Evolutionary conservation across 1,140 invertebrate species (phyloP).

Genomic region (Trichomalopsis sarcophagae): DNA sequence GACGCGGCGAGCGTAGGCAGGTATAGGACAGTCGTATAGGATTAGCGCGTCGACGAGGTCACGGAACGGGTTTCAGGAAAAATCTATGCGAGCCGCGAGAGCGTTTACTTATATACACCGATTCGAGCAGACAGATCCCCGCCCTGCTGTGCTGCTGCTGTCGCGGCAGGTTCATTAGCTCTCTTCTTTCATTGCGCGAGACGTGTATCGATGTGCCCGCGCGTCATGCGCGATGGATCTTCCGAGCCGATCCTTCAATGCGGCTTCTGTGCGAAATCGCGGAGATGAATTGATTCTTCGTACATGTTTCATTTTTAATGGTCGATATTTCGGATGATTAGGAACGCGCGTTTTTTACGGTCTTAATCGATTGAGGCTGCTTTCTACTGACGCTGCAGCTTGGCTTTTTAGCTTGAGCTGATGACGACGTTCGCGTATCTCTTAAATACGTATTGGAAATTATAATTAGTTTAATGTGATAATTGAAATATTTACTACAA

Average conservation of each 20-base stretch:
- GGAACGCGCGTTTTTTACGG: too few species aligned
- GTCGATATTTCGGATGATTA: too few species aligned
- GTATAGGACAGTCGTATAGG: slow-evolving; percentile 52
- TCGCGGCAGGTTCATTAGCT: slow-evolving; percentile 24
- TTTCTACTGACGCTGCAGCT: neutral
- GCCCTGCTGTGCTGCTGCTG: neutral
- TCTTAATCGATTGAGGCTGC: neutral
- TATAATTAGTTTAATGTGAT: neutral
- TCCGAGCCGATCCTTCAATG: neutral
- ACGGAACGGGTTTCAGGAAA: slow-evolving; percentile 67
- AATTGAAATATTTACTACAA: neutral
- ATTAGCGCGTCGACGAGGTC: slow-evolving; percentile 58
- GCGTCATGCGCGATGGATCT: too few species aligned
- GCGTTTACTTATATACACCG: slow-evolving; percentile 13
- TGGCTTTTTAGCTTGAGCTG: neutral
- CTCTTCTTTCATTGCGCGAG: slow-evolving; percentile 2
- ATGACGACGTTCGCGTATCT: neutral
- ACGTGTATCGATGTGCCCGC: neutral
- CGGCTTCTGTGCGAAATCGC: neutral
- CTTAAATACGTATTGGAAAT: neutral
- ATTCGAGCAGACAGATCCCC: neutral
- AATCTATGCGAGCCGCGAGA: slow-evolving; percentile 55
- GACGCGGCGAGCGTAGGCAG: slow-evolving; percentile 56
- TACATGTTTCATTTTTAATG: neutral
- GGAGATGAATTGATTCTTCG: neutral